phyloP scores from a whole-genome alignment of 2,888 invertebrate genomes.

The Norana najaformis region DNA sequence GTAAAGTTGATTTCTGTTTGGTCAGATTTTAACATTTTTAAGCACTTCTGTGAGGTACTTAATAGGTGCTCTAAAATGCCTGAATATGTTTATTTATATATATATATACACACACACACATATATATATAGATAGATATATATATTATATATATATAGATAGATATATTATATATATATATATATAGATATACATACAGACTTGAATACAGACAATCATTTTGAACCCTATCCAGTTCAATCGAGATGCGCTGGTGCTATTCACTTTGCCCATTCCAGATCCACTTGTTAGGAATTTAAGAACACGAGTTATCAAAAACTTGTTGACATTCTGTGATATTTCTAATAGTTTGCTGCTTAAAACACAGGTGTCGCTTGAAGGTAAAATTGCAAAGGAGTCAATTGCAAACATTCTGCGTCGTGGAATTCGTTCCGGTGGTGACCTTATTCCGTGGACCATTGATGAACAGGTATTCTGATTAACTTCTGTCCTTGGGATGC shows the following conservation, averaged over 20 bases:
- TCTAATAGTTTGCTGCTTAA: slow-evolving; percentile 70
- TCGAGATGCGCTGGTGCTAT: not conserved
- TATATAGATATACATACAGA: not conserved
- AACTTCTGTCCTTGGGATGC: not conserved
- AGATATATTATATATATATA: not conserved
- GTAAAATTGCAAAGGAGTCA: slow-evolving; percentile 70
- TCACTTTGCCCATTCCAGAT: not conserved
- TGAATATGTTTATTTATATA: not conserved
- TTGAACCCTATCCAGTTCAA: not conserved
- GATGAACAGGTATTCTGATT: slow-evolving; percentile 77
- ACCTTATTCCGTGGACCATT: slow-evolving; percentile 97
- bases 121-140: not conserved
- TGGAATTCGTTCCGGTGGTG: slow-evolving; percentile 74
- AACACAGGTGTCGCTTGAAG: slow-evolving; percentile 76
- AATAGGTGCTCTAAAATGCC: too few relatives aligned
- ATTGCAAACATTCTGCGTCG: slow-evolving; percentile 79
- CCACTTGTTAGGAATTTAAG: not conserved
- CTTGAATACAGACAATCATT: not conserved
- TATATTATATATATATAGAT: not conserved
- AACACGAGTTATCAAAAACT: slow-evolving; percentile 37
- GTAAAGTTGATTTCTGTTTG: not conserved
- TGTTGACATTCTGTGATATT: slow-evolving; percentile 71
- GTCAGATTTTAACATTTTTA: not conserved
- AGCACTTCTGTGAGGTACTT: too few relatives aligned
- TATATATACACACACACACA: not conserved